Evolutionary conservation across 2,888 invertebrate genomes (phyloP).

Genomic region (Orchesella flavescens): DNA sequence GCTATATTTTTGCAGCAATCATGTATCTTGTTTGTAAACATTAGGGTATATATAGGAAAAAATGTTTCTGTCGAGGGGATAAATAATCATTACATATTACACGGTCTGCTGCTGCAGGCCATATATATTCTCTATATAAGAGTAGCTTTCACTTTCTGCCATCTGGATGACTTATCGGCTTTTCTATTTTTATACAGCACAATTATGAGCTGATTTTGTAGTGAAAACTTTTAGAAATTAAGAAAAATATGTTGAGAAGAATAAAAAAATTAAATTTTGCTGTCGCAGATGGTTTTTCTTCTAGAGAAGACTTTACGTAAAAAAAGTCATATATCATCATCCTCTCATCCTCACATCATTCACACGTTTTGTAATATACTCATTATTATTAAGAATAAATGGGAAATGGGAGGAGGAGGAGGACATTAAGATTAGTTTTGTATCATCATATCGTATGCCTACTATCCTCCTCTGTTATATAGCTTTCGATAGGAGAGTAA

Average conservation of each 20-base stretch:
- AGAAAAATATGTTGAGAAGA: conserved; percentile 32
- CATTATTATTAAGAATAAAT: neutral
- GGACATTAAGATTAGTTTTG: conserved; percentile 25
- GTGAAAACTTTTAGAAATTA: conserved; percentile 39
- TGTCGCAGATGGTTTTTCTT: conserved; percentile 2
- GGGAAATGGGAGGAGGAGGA: conserved; percentile 28
- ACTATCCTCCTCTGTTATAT: neutral
- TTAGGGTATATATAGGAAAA: neutral
- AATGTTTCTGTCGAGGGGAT: conserved; percentile 35
- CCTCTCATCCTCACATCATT: neutral
- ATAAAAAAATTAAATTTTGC: conserved; percentile 4
- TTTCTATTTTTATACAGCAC: conserved; percentile 47
- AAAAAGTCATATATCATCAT: neutral
- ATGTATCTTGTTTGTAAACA: conserved; percentile 46
- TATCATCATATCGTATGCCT: too few species aligned
- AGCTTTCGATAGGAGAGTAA: conserved; percentile 25
- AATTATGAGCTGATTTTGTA: conserved; percentile 24
- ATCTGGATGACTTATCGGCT: conserved; percentile 57
- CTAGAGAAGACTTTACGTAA: conserved; percentile 8
- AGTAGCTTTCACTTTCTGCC: conserved; percentile 59
- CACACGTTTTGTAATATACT: neutral
- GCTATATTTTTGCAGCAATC: too few species aligned
- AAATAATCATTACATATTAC: conserved; percentile 49
- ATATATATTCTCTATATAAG: neutral
- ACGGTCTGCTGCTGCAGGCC: conserved; percentile 38